These are phyloP conservation scores for Portevinia maculata DNA, from an alignment of 2,888 invertebrate species.

Conservation along the genomic window DNA sequence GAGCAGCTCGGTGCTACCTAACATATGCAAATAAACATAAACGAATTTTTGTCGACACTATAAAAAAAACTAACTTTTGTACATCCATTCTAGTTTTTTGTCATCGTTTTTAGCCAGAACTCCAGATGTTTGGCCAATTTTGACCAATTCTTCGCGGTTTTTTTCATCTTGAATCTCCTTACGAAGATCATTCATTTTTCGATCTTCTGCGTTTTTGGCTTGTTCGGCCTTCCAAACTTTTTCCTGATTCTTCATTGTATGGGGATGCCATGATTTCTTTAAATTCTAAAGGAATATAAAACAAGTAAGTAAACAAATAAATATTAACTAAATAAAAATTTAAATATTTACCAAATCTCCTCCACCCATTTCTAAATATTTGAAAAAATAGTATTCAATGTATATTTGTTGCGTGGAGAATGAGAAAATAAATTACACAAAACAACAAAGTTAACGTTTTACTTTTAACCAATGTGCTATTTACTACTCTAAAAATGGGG, in stretches of 20 bases:
- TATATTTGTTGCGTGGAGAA: too few relatives aligned
- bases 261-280: conserved; percentile 92
- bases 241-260: conserved; percentile 90
- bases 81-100: conserved; percentile 93
- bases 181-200: conserved; percentile 87
- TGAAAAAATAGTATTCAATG: too few relatives aligned
- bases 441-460: too few relatives aligned
- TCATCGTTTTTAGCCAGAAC: conserved; percentile 83
- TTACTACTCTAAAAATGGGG: too few relatives aligned
- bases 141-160: conserved; percentile 87
- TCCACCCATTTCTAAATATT: conserved; percentile 78
- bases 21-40: not conserved
- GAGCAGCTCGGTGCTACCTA: conserved; percentile 79
- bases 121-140: conserved; percentile 85
- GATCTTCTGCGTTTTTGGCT: conserved; percentile 88
- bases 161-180: conserved; percentile 87
- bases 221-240: conserved; percentile 91
- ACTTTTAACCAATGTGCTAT: too few relatives aligned
- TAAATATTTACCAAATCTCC: conserved; percentile 79
- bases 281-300: conserved; percentile 85
- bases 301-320: too few relatives aligned
- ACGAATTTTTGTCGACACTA: too few relatives aligned
- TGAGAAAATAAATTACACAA: too few relatives aligned
- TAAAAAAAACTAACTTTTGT: conserved; percentile 84
- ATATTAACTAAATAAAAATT: not conserved